A percentile compares a stretch with the other conserved stretches of the same genome.
These are phyloP conservation scores for Atopsyche davidsoni DNA, from an alignment of 1,140 invertebrate genomes.

Conservation along the genomic window DNA sequence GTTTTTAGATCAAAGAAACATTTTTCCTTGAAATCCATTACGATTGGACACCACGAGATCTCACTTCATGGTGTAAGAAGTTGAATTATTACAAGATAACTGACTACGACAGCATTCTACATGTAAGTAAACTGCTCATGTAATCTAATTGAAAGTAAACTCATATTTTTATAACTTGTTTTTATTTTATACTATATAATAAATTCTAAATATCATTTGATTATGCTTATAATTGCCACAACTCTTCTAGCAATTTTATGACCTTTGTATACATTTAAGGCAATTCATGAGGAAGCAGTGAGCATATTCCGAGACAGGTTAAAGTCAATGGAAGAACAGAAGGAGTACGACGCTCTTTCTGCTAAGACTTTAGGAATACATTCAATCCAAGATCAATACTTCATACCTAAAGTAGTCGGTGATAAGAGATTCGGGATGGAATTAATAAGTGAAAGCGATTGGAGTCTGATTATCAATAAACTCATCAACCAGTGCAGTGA, in stretches of 20 bases:
- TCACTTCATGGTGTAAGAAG: constrained; percentile 65
- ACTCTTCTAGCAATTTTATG: constrained; percentile 8
- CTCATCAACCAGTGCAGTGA: constrained; percentile 62
- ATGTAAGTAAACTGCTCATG: constrained; percentile 32
- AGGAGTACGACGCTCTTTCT: constrained; percentile 59
- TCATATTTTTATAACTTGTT: constrained; percentile 11
- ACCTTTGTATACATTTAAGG: constrained; percentile 40
- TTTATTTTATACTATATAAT: constrained; percentile 16
- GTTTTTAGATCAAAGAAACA: constrained; percentile 49
- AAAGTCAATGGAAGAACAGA: constrained; percentile 58
- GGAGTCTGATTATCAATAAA: constrained; percentile 57
- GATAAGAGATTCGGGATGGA: constrained; percentile 39
- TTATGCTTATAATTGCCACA: constrained; percentile 6
- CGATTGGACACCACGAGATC: constrained; percentile 58
- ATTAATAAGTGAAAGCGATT: constrained; percentile 46
- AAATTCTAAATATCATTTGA: constrained; percentile 9
- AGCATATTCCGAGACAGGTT: constrained; percentile 75
- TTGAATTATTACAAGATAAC: constrained; percentile 55
- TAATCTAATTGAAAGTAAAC: neutral
- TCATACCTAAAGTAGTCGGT: constrained; percentile 34
- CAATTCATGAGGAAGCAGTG: constrained; percentile 67
- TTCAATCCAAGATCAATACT: constrained; percentile 32
- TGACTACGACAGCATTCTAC: constrained; percentile 31
- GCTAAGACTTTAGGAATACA: constrained; percentile 33
- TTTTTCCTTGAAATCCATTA: constrained; percentile 50